phyloP scores from a whole-genome alignment of 2,888 invertebrate species.

The Melipona beecheii region DNA sequence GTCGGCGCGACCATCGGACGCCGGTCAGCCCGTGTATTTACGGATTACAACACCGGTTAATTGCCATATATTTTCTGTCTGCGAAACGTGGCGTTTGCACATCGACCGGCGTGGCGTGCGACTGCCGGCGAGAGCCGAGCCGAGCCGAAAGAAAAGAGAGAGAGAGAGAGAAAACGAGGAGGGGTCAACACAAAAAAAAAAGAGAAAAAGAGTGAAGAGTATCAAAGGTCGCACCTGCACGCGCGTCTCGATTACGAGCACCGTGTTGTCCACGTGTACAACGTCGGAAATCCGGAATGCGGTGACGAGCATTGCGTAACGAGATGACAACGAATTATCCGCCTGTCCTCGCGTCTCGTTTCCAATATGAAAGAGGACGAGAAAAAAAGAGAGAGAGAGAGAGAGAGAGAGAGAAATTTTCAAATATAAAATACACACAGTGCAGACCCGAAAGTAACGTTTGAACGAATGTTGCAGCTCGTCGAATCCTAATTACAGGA shows the following conservation, averaged over 20 bases:
- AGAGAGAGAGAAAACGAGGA: background rate
- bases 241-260: constrained; percentile 47
- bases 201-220: background rate
- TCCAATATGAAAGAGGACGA: background rate
- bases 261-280: constrained; percentile 43
- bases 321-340: constrained; percentile 13
- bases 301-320: constrained; percentile 36
- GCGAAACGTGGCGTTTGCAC: constrained; percentile 31
- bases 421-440: too few relatives aligned
- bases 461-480: background rate
- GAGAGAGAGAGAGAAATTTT: too few relatives aligned
- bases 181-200: background rate
- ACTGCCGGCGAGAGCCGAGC: too few relatives aligned
- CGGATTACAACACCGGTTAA: constrained; percentile 56
- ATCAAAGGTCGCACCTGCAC: constrained; percentile 61
- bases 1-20: constrained; percentile 14
- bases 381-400: too few relatives aligned
- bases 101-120: constrained; percentile 4
- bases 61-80: constrained; percentile 56
- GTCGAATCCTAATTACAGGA: background rate
- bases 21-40: constrained; percentile 31
- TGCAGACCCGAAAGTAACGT: background rate
- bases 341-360: background rate
- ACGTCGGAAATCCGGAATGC: constrained; percentile 46
- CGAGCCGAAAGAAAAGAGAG: too few relatives aligned